A percentile compares a stretch with the other conserved stretches of the same genome.
These are phyloP conservation scores for Lasioglossum lativentre DNA, from an alignment of 2,888 invertebrate species.

Conservation along the genomic window DNA sequence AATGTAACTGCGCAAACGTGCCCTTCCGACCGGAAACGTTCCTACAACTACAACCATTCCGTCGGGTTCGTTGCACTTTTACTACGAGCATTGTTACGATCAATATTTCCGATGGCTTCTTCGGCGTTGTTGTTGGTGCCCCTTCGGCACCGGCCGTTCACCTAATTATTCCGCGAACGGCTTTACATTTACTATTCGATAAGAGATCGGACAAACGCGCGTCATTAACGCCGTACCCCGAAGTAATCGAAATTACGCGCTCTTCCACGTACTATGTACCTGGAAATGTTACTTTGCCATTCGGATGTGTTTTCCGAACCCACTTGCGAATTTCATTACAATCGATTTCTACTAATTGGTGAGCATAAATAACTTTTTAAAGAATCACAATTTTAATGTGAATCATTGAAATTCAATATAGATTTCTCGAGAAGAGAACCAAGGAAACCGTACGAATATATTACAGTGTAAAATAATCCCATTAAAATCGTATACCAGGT, in stretches of 20 bases:
- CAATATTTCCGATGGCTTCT: conserved; percentile 24
- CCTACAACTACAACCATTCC: not conserved
- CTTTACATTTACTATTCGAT: not conserved
- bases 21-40: not conserved
- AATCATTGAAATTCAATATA: too few relatives aligned
- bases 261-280: too few relatives aligned
- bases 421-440: too few relatives aligned
- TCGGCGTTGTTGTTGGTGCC: conserved; percentile 3
- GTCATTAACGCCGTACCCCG: not conserved
- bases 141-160: not conserved
- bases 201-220: not conserved
- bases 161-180: not conserved
- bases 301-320: not conserved
- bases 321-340: not conserved
- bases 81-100: conserved; percentile 13
- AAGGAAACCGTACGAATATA: too few relatives aligned
- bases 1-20: conserved; percentile 25
- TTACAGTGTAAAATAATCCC: too few relatives aligned
- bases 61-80: conserved; percentile 20
- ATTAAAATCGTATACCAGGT: too few relatives aligned
- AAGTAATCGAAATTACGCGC: not conserved
- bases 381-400: too few relatives aligned
- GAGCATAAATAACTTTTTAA: too few relatives aligned
- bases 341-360: not conserved
- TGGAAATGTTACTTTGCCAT: not conserved